phyloP scores from a whole-genome alignment of 2,888 invertebrate genomes.

The Tricholauxania praeusta region DNA sequence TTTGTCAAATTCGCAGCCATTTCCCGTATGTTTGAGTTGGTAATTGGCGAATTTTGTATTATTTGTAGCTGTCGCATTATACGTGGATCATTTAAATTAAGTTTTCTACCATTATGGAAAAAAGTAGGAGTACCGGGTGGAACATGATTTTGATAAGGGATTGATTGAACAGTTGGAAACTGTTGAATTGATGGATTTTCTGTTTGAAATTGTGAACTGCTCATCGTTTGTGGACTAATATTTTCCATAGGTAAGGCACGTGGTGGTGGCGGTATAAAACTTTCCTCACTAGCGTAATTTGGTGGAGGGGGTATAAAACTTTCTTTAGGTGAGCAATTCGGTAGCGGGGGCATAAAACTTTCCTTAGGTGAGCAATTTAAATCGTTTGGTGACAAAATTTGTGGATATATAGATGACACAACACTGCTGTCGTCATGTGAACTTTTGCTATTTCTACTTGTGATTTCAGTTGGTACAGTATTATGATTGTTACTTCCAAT shows the following conservation, averaged over 20 bases:
- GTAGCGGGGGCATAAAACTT: too few species aligned
- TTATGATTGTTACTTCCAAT: background rate
- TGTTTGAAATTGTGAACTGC: background rate
- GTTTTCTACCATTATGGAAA: constrained; percentile 9
- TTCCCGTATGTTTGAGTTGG: constrained; percentile 1
- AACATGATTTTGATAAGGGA: background rate
- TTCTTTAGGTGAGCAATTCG: too few species aligned
- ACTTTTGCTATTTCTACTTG: background rate
- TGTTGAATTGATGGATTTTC: background rate
- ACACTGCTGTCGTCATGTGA: background rate
- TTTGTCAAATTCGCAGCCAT: constrained; percentile 1
- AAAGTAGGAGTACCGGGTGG: background rate
- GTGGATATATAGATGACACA: too few species aligned
- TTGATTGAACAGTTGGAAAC: background rate
- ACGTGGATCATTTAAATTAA: constrained; percentile 47
- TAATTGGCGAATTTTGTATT: constrained; percentile 36
- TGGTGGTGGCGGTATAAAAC: background rate
- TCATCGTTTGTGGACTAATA: background rate
- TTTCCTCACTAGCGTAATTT: background rate
- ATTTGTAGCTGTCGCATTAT: constrained; percentile 42
- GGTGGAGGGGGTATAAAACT: background rate
- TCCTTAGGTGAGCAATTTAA: too few species aligned
- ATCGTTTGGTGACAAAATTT: too few species aligned
- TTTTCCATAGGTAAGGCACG: background rate
- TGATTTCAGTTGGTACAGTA: background rate